Evolutionary conservation across 2,113 vertebrate genomes (phyloP), one percentile per base, ranked within the genome.

Genomic region (Zosterops borbonicus): DNA sequence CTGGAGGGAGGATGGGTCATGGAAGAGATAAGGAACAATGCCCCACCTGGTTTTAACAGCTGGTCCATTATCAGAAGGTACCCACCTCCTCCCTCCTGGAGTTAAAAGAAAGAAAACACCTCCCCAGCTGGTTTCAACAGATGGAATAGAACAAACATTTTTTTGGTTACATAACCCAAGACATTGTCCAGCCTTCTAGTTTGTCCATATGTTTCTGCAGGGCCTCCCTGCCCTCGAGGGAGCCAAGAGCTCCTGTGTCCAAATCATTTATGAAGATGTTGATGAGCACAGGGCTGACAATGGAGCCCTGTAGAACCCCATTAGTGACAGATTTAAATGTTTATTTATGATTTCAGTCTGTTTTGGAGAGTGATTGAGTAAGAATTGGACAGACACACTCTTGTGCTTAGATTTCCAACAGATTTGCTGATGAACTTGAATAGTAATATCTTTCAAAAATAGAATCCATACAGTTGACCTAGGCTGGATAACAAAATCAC

Each of bases 201-300:
- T 22, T 67, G 52, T 50, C 31, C 31, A 14, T 4, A 3, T 31
- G 13, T 21, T 47, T 49, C 31, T 21, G 35, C 44, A 67, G 21
- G 31, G 13, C 21, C 35, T 76, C 35, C 44, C 31, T 35, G 35
- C 16, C 21, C 44, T 14, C 0, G 0, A 18, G 10, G 16, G 31
- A 59, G 37, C 42, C 31, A 67, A 50, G 31, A 50, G 13, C 35
- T 47, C 49, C 59, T 29, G 42, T 25, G 20, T 31, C 31, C 16
- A 35, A 50, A 13, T 9, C 7, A 35, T 58, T 50, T 59, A 21
- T 67, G 31, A 50, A 35, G 44, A 42, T 14, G 25, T 31, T 42
- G 35, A 67, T 29, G 24, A 67, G 20, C 16, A 13, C 35, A 67
- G 16, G 8, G 16, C 24, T 11, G 13, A 49, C 10, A 41, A 20